Conservation (phyloP, 2,888 invertebrate species). For the Brachylomia viminalis region DNA sequence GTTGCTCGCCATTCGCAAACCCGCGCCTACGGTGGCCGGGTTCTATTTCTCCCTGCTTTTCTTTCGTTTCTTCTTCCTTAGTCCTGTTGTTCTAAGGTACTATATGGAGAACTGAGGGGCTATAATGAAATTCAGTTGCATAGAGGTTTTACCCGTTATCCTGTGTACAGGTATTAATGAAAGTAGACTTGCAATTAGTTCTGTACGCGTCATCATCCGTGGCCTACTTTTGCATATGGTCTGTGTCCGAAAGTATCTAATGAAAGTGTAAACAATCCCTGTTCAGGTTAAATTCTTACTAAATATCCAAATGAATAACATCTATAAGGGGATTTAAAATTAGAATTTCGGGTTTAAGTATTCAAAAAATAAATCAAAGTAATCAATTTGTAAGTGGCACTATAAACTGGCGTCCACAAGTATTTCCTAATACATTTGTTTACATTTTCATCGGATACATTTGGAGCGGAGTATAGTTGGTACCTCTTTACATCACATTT, state of each 20-base stretch:
- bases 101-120: background rate
- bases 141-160: slow-evolving; percentile 16
- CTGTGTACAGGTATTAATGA: background rate
- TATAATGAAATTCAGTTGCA: slow-evolving; percentile 7
- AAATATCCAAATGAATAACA: background rate
- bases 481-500: slow-evolving; percentile 12
- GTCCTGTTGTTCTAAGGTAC: background rate
- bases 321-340: background rate
- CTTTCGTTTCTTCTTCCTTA: background rate
- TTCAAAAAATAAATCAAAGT: background rate
- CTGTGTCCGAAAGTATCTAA: background rate
- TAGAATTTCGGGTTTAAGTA: background rate
- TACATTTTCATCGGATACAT: background rate
- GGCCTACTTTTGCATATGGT: slow-evolving; percentile 24
- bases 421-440: background rate
- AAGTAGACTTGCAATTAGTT: slow-evolving; percentile 1
- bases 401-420: background rate
- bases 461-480: background rate
- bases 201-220: background rate
- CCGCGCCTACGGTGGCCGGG: no score
- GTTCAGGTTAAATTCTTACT: background rate
- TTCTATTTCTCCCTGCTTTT: background rate
- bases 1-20: no score
- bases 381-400: background rate
- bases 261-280: background rate